Percentiles rank a stretch among this genome's conserved stretches.
Conservation (phyloP, 1,140 invertebrate species). For the Drosophila triauraria region DNA sequence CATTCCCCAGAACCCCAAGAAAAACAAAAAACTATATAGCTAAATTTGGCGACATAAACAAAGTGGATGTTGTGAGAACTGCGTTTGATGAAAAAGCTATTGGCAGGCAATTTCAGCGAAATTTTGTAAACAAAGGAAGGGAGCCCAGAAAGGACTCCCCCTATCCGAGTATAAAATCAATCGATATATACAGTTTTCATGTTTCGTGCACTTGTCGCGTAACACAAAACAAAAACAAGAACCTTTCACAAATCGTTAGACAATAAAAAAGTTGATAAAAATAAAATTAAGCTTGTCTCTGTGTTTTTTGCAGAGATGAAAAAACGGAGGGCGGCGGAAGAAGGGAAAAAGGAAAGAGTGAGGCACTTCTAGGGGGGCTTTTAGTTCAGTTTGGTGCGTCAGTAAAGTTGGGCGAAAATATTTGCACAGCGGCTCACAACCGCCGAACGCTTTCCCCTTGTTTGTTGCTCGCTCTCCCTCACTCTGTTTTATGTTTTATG, state of each 20-base stretch:
- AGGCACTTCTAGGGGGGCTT: constrained; percentile 25
- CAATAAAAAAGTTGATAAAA: constrained; percentile 57
- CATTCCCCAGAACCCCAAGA: not conserved
- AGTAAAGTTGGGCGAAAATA: constrained; percentile 56
- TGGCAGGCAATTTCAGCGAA: constrained; percentile 31
- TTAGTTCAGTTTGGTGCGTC: constrained; percentile 37
- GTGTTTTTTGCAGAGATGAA: constrained; percentile 15
- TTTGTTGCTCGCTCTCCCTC: not conserved
- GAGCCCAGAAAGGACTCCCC: not conserved
- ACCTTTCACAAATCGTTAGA: constrained; percentile 47
- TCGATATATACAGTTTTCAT: constrained; percentile 34
- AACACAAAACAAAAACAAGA: constrained; percentile 29
- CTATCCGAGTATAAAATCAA: constrained; percentile 24
- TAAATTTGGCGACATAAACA: constrained; percentile 40
- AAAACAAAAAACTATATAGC: not conserved
- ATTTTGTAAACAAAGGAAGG: constrained; percentile 30
- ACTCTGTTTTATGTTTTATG: constrained; percentile 29
- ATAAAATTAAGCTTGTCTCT: constrained; percentile 46
- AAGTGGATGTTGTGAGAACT: constrained; percentile 5
- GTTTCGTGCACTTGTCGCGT: constrained; percentile 32
- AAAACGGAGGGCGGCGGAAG: not conserved
- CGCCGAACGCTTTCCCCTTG: constrained; percentile 32
- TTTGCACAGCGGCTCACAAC: constrained; percentile 38
- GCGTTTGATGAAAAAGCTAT: constrained; percentile 21
- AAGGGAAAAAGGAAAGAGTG: not conserved